Percentiles rank a stretch among this genome's conserved stretches.
Evolutionary conservation across 2,797 vertebrate genomes (phyloP).

Genomic region (Mormyrops boulengeri): DNA sequence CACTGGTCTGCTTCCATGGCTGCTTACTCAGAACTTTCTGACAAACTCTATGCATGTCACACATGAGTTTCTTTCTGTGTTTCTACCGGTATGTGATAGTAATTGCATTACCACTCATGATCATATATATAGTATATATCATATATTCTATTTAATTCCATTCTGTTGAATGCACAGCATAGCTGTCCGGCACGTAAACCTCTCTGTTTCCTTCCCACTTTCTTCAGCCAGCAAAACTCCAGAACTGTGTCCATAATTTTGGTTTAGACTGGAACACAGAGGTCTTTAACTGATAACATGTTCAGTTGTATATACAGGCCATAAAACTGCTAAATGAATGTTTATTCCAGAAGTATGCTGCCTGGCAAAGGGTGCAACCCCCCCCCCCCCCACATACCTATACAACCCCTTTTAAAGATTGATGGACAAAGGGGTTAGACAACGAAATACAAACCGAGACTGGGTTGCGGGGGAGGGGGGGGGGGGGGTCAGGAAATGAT

Average conservation of each 20-base stretch:
- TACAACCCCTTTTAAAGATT: background rate
- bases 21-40: background rate
- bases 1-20: background rate
- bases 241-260: background rate
- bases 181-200: background rate
- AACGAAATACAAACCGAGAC: background rate
- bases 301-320: background rate
- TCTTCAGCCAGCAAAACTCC: background rate
- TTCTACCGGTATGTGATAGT: background rate
- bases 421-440: background rate
- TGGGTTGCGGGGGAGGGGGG: no score
- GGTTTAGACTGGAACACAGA: background rate
- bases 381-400: background rate
- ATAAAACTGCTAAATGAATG: background rate
- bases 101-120: background rate
- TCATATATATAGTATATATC: background rate
- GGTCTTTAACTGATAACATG: background rate
- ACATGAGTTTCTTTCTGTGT: background rate
- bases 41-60: background rate
- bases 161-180: background rate
- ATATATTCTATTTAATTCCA: background rate
- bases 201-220: background rate
- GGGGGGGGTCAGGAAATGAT: background rate
- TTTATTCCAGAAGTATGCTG: background rate
- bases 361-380: background rate